Conservation (phyloP, 1,140 invertebrate species). For the Bombus ignitus region DNA sequence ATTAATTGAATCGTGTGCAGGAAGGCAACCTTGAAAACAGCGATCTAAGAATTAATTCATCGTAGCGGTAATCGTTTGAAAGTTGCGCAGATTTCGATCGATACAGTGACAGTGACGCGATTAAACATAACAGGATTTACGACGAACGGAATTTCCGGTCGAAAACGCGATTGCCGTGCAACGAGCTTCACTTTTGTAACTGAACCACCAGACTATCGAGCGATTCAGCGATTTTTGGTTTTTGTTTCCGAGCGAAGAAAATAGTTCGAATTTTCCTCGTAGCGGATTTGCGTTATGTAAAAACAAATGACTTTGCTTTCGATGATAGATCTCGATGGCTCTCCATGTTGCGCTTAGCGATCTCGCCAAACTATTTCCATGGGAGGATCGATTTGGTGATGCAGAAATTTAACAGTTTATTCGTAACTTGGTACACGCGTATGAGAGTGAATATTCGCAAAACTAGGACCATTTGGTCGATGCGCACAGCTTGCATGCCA, state of each 20-base stretch:
- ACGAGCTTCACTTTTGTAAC: neutral
- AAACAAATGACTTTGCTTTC: neutral
- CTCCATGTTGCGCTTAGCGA: too few relatives aligned
- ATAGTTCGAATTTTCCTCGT: neutral
- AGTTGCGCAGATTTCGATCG: neutral
- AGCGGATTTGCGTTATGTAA: too few relatives aligned
- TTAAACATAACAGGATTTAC: neutral
- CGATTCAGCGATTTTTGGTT: slow-evolving; percentile 14
- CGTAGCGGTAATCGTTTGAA: neutral
- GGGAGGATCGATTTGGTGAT: neutral
- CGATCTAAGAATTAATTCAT: too few relatives aligned
- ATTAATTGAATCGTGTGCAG: too few relatives aligned
- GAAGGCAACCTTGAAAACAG: too few relatives aligned
- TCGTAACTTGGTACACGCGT: neutral
- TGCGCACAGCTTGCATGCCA: neutral
- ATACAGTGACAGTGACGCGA: neutral
- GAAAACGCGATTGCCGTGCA: neutral
- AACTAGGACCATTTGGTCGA: neutral
- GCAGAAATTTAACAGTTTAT: neutral
- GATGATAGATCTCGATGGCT: too few relatives aligned
- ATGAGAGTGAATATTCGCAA: too few relatives aligned
- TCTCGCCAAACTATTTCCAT: too few relatives aligned
- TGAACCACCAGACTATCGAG: neutral
- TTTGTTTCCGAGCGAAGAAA: neutral
- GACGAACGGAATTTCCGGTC: neutral